Base-by-base conservation (phyloP, 2,113 vertebrate genomes). In the Pseudorasbora parva region DNA sequence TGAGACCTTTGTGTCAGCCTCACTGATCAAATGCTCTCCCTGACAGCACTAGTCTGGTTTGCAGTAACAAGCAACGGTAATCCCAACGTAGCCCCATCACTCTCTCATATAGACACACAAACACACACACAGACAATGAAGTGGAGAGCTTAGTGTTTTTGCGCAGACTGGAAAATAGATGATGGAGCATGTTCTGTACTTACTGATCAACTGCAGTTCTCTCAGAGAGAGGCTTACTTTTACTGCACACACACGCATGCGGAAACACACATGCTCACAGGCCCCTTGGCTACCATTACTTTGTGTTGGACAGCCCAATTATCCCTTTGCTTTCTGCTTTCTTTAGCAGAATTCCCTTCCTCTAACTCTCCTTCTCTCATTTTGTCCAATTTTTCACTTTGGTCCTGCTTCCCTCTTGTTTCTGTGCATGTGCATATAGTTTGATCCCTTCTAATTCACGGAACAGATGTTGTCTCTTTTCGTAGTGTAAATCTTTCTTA, bases 181-280 rank as follows among this genome's bases (percentile, higher is more conserved):
- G 94, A 96, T 89, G 94, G 94, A 92, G 92, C 92, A 92, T 90
- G 94, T 89, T 89, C 89, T 94, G 93, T 94, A 95, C 95, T 95
- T 94, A 95, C 96, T 95, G 95, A 97, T 96, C 97, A 96, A 96
- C 90, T 95, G 94, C 95, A 95, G 93, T 92, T 92, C 88, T 93
- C 90, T 92, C 84, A 92, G 68, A 78, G 96, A 96, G 96, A 90
- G 89, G 90, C 66, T 60, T 66, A 78, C 57, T 82, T 78, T 82
- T 37, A 68, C 62, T 54, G 30, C 87, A 87, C 86, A 87, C 88
- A 88, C 89, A 90, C 83, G 71, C 90, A 89, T 75, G 71, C 62
- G 64, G 66, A 82, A 83, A 74, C 79, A 82, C 82, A 85, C 57
- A 86, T 78, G 84, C 76, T 82, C 79, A 81, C 88, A 83, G 87